These are phyloP conservation scores for Plutomurus gul DNA, from an alignment of 1,140 invertebrate species.

Conservation along the genomic window DNA sequence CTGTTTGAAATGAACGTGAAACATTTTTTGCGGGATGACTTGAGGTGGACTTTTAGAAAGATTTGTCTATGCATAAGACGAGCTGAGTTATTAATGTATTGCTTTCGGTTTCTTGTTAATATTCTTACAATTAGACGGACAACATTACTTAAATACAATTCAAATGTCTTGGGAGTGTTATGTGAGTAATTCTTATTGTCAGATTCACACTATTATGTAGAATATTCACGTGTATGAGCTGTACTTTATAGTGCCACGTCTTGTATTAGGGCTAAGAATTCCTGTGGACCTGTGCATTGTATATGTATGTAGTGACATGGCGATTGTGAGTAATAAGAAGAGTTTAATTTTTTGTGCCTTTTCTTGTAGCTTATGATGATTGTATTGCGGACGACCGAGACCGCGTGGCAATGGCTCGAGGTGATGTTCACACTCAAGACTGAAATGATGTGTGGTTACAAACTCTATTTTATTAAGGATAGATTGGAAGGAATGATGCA, in stretches of 20 bases:
- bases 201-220: too few species aligned
- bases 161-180: too few species aligned
- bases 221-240: too few species aligned
- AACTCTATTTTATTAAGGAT: neutral
- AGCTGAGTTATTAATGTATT: neutral
- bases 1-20: neutral
- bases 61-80: neutral
- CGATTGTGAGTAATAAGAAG: too few species aligned
- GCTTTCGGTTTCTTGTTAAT: slow-evolving; percentile 21
- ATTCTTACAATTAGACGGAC: slow-evolving; percentile 1
- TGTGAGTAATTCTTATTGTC: too few species aligned
- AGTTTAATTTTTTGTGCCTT: neutral
- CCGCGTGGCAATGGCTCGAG: slow-evolving; percentile 8
- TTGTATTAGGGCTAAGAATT: too few species aligned
- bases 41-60: neutral
- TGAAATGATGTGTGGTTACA: neutral
- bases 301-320: too few species aligned
- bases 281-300: too few species aligned
- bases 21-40: neutral
- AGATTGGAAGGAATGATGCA: neutral
- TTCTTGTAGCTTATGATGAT: slow-evolving; percentile 12
- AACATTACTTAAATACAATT: slow-evolving; percentile 1
- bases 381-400: neutral
- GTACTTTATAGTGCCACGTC: too few species aligned
- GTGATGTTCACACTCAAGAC: neutral